Evolutionary conservation across 53 echinoderm and acorn worm species (phyloP), one percentile per base, ranked within the genome.

Genomic region (Crossaster papposus): DNA sequence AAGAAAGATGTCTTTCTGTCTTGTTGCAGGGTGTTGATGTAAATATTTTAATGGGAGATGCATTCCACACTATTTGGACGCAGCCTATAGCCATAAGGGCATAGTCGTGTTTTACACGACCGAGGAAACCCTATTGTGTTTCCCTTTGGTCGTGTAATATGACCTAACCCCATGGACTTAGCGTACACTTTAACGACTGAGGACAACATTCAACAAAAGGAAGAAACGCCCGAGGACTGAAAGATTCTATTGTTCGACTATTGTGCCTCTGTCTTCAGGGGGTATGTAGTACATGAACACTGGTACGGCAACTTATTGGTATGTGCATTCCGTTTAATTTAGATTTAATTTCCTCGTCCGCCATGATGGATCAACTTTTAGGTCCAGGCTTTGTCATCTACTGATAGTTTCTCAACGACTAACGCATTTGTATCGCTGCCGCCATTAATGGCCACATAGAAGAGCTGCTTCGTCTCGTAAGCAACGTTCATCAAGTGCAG

Each of bases 401-500:
- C 96, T 20, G 89, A 77, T 22, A 96, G 90, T 51, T 93, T 83
- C 26, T 96, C 96, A 22, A 96, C 30, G 5, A 95, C 72, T 50
- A 95, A 72, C 1, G 95, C 85, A 23, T 93, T 82, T 50, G 83
- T 79, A 0, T 89, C 91, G 35, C 89, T 90, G 4, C 77, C 64
- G 15, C 91, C 79, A 29, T 85, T 93, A 2, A 92, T 81, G 2
- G 84, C 92, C 4, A 96, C 70, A 63, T 92, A 96, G 82, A 95
- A 96, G 72, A 91, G 65, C 23, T 93, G 95, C 36, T 81, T 74
- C 18, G 62, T 44, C 38, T 96, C 94, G 75, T 96, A 96, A 13
- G 92, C 90, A 3, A 93, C 88, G 82, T 89, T 93, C 64, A 95
- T 93, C 64, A 95, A 71, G 73, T 96, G 96, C 22, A 96, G 83